phyloP scores from a whole-genome alignment of 1,140 invertebrate species.

The Drosophila varians region DNA sequence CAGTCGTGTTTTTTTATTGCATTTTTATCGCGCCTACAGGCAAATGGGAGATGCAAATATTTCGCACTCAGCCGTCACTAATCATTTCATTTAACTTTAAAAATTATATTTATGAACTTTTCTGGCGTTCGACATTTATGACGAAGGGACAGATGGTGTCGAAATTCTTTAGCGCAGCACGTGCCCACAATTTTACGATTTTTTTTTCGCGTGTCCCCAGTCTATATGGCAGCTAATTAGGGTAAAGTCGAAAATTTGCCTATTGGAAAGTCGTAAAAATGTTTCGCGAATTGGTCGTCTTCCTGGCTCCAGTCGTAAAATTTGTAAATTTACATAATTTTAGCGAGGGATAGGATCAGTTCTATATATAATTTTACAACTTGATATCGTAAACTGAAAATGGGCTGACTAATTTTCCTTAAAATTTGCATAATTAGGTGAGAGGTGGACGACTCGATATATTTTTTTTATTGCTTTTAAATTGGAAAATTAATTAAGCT shows the following conservation, averaged over 20 bases:
- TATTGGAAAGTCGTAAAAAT: constrained; percentile 77
- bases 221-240: constrained; percentile 66
- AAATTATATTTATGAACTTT: constrained; percentile 73
- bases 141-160: constrained; percentile 57
- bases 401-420: constrained; percentile 38
- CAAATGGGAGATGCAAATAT: constrained; percentile 39
- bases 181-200: constrained; percentile 61
- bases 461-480: constrained; percentile 19
- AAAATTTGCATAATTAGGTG: constrained; percentile 50
- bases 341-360: constrained; percentile 25
- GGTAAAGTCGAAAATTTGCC: constrained; percentile 72
- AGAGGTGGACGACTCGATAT: neutral
- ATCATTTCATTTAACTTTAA: constrained; percentile 77
- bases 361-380: constrained; percentile 30
- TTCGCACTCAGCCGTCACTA: constrained; percentile 64
- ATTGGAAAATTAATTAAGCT: constrained; percentile 12
- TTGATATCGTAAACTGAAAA: constrained; percentile 41
- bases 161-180: constrained; percentile 38
- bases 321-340: constrained; percentile 55
- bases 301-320: constrained; percentile 58
- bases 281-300: constrained; percentile 51
- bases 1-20: constrained; percentile 64
- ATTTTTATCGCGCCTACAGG: constrained; percentile 74
- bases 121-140: constrained; percentile 63
- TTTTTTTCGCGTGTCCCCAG: constrained; percentile 43